A percentile compares a stretch with the other conserved stretches of the same genome.
Evolutionary conservation across 2,113 vertebrate species (phyloP).

Genomic region (Anhinga anhinga): DNA sequence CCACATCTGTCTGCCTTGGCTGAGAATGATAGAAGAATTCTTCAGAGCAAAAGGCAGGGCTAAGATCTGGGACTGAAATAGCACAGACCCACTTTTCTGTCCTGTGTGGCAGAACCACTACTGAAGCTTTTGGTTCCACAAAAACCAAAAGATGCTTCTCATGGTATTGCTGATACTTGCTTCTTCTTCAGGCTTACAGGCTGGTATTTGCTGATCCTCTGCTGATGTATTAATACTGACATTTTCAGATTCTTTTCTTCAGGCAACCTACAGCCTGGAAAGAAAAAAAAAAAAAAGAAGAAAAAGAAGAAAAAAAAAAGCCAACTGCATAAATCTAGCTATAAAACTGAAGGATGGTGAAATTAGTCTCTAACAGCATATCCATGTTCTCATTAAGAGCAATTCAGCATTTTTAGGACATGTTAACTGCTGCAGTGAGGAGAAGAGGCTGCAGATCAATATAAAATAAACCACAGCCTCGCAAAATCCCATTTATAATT

Average conservation of each 20-base stretch:
- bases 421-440: constrained; percentile 19
- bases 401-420: constrained; percentile 36
- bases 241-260: neutral
- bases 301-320: neutral
- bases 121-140: neutral
- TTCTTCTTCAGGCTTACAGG: neutral
- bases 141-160: neutral
- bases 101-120: rapidly evolving
- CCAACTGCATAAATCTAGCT: constrained; percentile 10
- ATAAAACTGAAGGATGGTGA: constrained; percentile 28
- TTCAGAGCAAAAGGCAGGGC: neutral
- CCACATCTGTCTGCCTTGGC: neutral
- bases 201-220: neutral
- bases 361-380: constrained; percentile 19
- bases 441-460: constrained; percentile 5
- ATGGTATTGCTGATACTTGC: neutral
- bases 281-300: neutral
- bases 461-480: neutral
- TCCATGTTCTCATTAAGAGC: constrained; percentile 25
- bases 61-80: neutral
- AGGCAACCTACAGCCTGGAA: neutral
- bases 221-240: neutral
- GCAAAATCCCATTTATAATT: neutral
- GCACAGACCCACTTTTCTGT: neutral
- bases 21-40: neutral